Conservation (phyloP, 2,888 invertebrate species). For the Troilus luridus region DNA sequence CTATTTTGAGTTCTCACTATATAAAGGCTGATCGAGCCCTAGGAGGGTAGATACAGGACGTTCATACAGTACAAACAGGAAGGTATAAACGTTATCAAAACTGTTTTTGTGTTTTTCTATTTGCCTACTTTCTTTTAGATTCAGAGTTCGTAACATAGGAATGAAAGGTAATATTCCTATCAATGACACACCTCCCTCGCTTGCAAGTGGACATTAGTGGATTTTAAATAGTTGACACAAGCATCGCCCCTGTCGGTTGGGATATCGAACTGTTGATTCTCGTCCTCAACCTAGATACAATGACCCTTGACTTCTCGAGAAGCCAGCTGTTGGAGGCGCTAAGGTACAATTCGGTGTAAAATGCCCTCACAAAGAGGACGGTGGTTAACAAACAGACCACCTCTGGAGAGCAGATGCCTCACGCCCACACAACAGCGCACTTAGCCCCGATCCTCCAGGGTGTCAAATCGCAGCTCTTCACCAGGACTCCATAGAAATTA, state of each 20-base stretch:
- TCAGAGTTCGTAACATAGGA: too few relatives aligned
- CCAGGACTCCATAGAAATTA: slow-evolving; percentile 23
- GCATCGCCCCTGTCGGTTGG: background rate
- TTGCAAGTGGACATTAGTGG: too few relatives aligned
- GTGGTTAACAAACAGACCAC: slow-evolving; percentile 33
- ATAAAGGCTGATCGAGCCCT: too few relatives aligned
- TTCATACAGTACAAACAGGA: too few relatives aligned
- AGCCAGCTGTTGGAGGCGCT: background rate
- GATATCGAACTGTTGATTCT: background rate
- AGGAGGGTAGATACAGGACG: too few relatives aligned
- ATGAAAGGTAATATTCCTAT: too few relatives aligned
- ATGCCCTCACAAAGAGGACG: background rate
- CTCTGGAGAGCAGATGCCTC: background rate
- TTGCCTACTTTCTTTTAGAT: too few relatives aligned
- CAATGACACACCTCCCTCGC: too few relatives aligned
- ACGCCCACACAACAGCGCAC: slow-evolving; percentile 30
- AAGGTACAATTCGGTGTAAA: background rate
- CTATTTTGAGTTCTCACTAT: too few relatives aligned
- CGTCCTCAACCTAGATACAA: background rate
- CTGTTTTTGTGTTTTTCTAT: too few relatives aligned
- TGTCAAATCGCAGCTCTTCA: slow-evolving; percentile 53
- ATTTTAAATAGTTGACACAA: background rate
- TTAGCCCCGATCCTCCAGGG: background rate
- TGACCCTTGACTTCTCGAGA: slow-evolving; percentile 21
- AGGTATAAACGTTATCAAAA: too few relatives aligned